Evolutionary conservation across 2,113 vertebrate genomes (phyloP), one percentile per base, ranked within the genome.

Genomic region (Nannobrachium achirus): DNA sequence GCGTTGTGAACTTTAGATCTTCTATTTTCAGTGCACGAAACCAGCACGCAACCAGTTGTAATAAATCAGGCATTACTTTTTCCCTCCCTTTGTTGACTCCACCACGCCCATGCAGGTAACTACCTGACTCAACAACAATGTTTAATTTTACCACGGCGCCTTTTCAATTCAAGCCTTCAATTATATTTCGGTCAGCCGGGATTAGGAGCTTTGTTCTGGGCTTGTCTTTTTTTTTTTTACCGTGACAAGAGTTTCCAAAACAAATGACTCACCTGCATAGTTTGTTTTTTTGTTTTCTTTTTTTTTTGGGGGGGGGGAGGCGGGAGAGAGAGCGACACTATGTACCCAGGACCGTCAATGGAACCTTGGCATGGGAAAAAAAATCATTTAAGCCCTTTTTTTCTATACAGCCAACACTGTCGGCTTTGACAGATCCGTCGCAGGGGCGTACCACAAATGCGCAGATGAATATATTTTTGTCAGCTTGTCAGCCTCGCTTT

Each of bases 251-350:
- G 46, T 88, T 87, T 87, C 64, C 73, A 88, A 83, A 92, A 86
- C 84, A 90, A 74, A 76, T 89, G 91, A 90, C 76, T 91, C 90
- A 92, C 87, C 80, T 80, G 77, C 79, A 81, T 76, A 63, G 13
- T 42, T 10, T 3, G 33, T 11, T 8, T 11, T n/a, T 8, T 10
- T 8, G 45, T 49, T 42, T 6, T 48, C 46, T n/a, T 50, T 50
- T 50, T n/a, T 50, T 50, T 8, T 52, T 59, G 20, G 20, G 20
- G 25, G 25, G 25, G 25, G 25, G 25, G 15, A 39, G 56, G 56
- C 13, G 7, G 41, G 42, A 60, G 58, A 11, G 42, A 33, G 25
- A 33, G 25, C 46, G 11, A 11, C 4, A 45, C 14, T 63, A 48
- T 49, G 7, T 10, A 25, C 19, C 25, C 11, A 51, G 15, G 25